These are phyloP conservation scores for Cyclargus thomasi DNA, from an alignment of 1,140 invertebrate genomes.

Conservation along the genomic window DNA sequence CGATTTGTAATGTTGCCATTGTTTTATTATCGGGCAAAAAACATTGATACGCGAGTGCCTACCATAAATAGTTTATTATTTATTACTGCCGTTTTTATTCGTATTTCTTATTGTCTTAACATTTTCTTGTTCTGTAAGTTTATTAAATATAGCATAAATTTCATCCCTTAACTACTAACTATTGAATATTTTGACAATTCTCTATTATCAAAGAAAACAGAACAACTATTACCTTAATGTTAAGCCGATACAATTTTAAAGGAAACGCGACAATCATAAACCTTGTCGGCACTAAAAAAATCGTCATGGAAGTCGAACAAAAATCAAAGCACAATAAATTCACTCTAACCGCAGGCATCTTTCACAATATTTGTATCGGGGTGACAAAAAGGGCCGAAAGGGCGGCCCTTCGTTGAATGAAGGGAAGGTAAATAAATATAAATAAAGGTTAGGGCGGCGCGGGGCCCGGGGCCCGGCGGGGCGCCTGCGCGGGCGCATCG, in stretches of 20 bases:
- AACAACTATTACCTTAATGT: too few relatives aligned
- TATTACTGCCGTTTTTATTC: neutral
- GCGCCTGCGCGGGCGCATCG: slow-evolving; percentile 46
- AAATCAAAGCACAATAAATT: slow-evolving; percentile 67
- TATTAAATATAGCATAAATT: too few relatives aligned
- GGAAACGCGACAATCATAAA: neutral
- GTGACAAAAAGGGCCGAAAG: slow-evolving; percentile 73
- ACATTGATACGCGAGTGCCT: neutral
- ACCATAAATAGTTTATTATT: neutral
- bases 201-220: too few relatives aligned
- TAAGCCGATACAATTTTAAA: neutral
- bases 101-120: neutral
- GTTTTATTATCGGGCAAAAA: slow-evolving; percentile 35
- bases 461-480: slow-evolving; percentile 54
- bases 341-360: slow-evolving; percentile 66
- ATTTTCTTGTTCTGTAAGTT: too few relatives aligned
- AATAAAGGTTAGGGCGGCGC: slow-evolving; percentile 65
- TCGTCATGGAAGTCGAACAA: slow-evolving; percentile 40
- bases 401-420: slow-evolving; percentile 71
- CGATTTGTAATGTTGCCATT: slow-evolving; percentile 58
- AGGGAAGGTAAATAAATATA: slow-evolving; percentile 75
- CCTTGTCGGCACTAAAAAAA: slow-evolving; percentile 22
- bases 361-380: slow-evolving; percentile 73
- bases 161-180: too few relatives aligned
- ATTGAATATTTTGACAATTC: too few relatives aligned